Evolutionary conservation across 2,113 vertebrate species (phyloP).

Genomic region (Ictalurus punctatus): DNA sequence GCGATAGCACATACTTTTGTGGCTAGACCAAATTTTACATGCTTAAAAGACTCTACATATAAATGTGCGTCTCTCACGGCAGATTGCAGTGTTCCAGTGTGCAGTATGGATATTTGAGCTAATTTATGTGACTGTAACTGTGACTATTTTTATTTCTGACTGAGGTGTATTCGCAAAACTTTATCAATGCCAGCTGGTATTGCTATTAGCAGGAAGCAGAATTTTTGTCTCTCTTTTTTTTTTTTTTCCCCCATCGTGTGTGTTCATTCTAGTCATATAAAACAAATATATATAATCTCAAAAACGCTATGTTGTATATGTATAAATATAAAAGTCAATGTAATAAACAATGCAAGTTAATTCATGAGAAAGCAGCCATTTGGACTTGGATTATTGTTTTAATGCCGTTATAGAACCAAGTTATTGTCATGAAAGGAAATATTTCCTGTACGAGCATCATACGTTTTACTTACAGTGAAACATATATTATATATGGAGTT

Average conservation of each 20-base stretch:
- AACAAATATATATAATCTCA: not conserved
- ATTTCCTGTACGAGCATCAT: not conserved
- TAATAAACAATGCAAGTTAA: constrained; percentile 22
- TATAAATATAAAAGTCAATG: constrained; percentile 17
- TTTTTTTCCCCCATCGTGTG: not conserved
- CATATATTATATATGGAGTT: not conserved
- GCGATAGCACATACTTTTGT: not conserved
- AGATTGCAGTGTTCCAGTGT: not conserved
- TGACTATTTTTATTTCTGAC: constrained; percentile 4
- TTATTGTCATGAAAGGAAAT: not conserved
- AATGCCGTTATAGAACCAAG: not conserved
- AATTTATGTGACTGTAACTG: constrained; percentile 16
- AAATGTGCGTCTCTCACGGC: not conserved
- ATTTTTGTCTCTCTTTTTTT: not conserved
- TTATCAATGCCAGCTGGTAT: not conserved
- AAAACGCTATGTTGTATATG: constrained; percentile 11
- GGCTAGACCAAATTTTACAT: constrained; percentile 17
- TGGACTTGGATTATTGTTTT: not conserved
- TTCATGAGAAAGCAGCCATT: not conserved
- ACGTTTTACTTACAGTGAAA: not conserved
- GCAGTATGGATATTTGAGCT: not conserved
- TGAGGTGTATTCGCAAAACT: not conserved
- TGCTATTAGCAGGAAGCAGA: not conserved
- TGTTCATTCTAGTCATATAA: constrained; percentile 9
- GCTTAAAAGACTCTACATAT: not conserved